Base-by-base conservation (phyloP, 2,888 invertebrate species). In the Eilema griseolum region DNA sequence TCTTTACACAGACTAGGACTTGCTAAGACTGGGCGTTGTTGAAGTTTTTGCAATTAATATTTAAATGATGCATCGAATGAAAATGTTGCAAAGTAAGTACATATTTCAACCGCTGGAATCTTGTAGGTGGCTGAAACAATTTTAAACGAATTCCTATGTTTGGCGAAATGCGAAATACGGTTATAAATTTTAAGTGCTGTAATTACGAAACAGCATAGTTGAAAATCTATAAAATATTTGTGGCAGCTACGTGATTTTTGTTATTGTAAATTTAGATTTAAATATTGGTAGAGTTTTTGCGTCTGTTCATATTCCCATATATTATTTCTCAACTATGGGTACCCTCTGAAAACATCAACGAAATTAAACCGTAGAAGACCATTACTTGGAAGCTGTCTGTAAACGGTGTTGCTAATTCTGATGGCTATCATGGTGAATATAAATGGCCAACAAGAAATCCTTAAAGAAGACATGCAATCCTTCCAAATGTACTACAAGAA, bases 101-200 rank as follows among this genome's bases (percentile, higher is more conserved):
- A 83, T 52, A 52, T 52, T 52, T 83, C 66, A 72, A 67, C 76
- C 70, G 74, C 78, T 66, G 80, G 78, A 81, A 82, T 84, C 77
- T 80, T 80, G 84, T 83, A 81, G 83, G 81, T 86, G 80, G 80
- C 71, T 81, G 78, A 77, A 84, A 78, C 80, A 82, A 86, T 84
- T 82, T 86, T 81, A 86, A 85, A 86, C 84, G 84, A 85, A 86
- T 86, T 86, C 83, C 85, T 83, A 80, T 77, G 82, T 84, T 84
- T 81, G 83, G 78, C 74, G 76, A 82, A 83, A 82, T 78, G 76
- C 82, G 82, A 79, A 85, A 86, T 79, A 83, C 79, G 77, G 77
- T 80, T 82, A 85, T 83, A 83, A 80, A 85, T 85, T 82, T 81
- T 69, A 76, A 68, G 68, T 67, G 79, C 75, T 73, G 76, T 83